phyloP scores from a whole-genome alignment of 2,113 vertebrate genomes.

The Misgurnus anguillicaudatus region DNA sequence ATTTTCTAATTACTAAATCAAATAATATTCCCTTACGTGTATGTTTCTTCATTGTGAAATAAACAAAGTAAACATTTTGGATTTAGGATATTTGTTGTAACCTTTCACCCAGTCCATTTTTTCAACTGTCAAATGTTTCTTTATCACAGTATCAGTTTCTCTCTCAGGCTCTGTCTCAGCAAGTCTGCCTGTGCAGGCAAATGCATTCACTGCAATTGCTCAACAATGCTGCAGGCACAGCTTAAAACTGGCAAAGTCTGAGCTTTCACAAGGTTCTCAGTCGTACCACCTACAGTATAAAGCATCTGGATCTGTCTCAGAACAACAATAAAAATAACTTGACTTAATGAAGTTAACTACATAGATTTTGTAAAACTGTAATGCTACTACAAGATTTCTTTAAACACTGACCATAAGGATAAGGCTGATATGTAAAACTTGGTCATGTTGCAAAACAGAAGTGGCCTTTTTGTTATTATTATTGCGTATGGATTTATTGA shows the following conservation, averaged over 20 bases:
- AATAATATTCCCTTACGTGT: too few relatives aligned
- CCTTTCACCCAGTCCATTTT: slow-evolving; percentile 42
- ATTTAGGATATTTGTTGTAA: not conserved
- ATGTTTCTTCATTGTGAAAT: slow-evolving; percentile 8
- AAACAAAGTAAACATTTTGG: slow-evolving; percentile 24
- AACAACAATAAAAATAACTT: slow-evolving; percentile 33
- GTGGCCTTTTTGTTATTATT: not conserved
- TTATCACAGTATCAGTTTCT: slow-evolving; percentile 40
- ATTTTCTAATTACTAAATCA: too few relatives aligned
- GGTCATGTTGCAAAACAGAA: too few relatives aligned
- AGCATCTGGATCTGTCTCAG: not conserved
- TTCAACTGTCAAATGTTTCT: slow-evolving; percentile 1
- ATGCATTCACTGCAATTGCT: slow-evolving; percentile 29
- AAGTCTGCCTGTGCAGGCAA: slow-evolving; percentile 31
- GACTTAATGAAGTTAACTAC: not conserved
- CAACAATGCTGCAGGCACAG: slow-evolving; percentile 4
- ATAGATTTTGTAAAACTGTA: not conserved
- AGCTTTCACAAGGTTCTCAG: slow-evolving; percentile 9
- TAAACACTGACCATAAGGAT: too few relatives aligned
- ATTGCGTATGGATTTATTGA: slow-evolving; percentile 3
- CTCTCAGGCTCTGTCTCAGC: slow-evolving; percentile 25
- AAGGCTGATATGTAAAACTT: too few relatives aligned
- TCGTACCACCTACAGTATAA: not conserved
- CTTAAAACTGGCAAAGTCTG: slow-evolving; percentile 14
- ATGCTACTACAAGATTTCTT: not conserved